Base-by-base conservation (phyloP, 2,113 vertebrate species). In the Microtus montanus region DNA sequence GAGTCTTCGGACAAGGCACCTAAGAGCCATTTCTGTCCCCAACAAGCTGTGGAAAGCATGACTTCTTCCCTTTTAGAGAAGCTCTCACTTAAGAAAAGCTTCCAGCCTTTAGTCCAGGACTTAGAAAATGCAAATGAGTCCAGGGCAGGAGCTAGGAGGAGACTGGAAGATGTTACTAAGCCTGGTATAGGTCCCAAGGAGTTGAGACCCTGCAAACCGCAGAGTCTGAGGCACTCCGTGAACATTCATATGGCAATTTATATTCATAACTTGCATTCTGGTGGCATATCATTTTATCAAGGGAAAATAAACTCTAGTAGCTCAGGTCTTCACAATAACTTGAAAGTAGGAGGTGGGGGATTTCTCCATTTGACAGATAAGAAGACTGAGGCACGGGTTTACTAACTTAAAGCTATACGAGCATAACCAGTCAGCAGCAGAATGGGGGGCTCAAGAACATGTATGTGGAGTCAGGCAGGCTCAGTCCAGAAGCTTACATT, bases 211-310 rank as follows among this genome's bases (percentile, higher is more conserved):
- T 68, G 44, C 54, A 3, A 77, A 74, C 41, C 41, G 1, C 7
- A 13, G 33, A 80, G 54, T 79, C 2, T 90, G 44, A 82, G 12
- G 15, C 61, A 44, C 28, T 61, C 58, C 28, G 44, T 74, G 90
- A 71, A 6, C 35, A n/a, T 91, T 87, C 68, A 79, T 74, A 61
- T 47, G 70, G 22, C 11, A 75, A 38, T 68, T 82, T 87, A 12
- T 74, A 95, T 64, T 95, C 89, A 66, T 35, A 87, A 44, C 8
- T 52, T 92, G 33, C 49, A 77, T 91, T 94, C 91, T 87, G 38
- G 26, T 80, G 78, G 71, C 24, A 74, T 20, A 33, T 3, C 41
- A 77, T 77, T 94, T 85, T 75, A 70, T 79, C 30, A 79, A 91
- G 8, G 35, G 33, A 95, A 49, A 90, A 79, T 64, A 61, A 87